phyloP scores from a whole-genome alignment of 2,797 vertebrate species.

The Ammospiza maritima region DNA sequence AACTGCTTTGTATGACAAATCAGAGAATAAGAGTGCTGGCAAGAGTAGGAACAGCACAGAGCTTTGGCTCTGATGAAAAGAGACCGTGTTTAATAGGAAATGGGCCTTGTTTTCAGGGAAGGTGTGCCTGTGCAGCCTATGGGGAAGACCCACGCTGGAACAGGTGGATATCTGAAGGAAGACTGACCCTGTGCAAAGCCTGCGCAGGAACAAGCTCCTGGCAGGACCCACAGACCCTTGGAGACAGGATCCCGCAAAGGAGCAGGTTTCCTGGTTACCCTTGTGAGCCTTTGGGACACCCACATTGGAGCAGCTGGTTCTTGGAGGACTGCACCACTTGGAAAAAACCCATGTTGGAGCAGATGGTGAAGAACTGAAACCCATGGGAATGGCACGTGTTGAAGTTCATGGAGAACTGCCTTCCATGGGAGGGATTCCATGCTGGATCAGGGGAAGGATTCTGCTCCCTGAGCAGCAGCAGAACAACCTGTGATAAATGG shows the following conservation, averaged over 20 bases:
- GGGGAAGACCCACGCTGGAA: background rate
- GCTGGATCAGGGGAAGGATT: background rate
- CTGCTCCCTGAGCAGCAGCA: fast-evolving
- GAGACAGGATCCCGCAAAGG: background rate
- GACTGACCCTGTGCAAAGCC: background rate
- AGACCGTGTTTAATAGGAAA: background rate
- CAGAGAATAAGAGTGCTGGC: background rate
- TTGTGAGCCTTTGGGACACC: background rate
- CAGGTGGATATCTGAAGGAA: too few species aligned
- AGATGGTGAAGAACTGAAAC: background rate
- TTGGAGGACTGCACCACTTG: background rate
- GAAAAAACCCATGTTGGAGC: background rate
- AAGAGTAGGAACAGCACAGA: background rate
- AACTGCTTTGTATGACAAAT: background rate
- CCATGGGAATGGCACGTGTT: fast-evolving
- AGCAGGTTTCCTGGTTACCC: background rate
- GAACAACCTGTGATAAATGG: background rate
- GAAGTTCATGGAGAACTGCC: background rate
- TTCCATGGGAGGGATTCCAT: background rate
- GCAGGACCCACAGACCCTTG: background rate
- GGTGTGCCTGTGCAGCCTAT: background rate
- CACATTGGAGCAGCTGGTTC: background rate
- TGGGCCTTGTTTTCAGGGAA: background rate
- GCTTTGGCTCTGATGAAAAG: background rate
- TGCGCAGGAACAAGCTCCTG: background rate